These are phyloP conservation scores for Calonectris borealis DNA, from an alignment of 2,113 vertebrate species.

Conservation along the genomic window DNA sequence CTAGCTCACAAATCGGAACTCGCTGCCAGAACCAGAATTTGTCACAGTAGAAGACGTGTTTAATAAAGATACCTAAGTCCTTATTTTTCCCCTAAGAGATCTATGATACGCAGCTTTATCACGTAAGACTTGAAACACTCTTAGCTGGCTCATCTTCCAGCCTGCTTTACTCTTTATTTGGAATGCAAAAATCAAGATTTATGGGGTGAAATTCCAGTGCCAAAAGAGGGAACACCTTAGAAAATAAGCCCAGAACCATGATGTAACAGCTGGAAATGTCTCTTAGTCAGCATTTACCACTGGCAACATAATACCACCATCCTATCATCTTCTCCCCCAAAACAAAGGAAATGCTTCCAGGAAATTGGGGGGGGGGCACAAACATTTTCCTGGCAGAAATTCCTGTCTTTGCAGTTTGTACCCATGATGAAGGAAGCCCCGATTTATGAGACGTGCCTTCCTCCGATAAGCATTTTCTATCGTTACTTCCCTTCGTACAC, in stretches of 20 bases:
- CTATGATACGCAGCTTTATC: not conserved
- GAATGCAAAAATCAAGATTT: not conserved
- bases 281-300: conserved; percentile 17
- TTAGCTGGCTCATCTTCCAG: not conserved
- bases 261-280: not conserved
- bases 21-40: not conserved
- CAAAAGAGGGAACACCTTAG: not conserved
- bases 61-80: not conserved
- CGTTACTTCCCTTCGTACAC: not conserved
- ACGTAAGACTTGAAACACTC: not conserved
- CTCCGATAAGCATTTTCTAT: not conserved
- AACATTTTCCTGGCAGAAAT: not conserved
- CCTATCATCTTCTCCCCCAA: not conserved
- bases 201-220: not conserved
- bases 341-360: not conserved
- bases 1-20: not conserved
- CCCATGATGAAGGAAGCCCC: not conserved
- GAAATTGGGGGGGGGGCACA: not conserved
- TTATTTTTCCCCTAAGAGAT: too few species aligned
- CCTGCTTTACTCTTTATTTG: not conserved
- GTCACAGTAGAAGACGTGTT: not conserved
- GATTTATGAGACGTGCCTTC: not conserved
- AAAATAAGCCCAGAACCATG: not conserved
- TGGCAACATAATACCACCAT: not conserved
- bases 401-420: not conserved